phyloP scores from a whole-genome alignment of 2,113 vertebrate genomes.

The Antidorcas marsupialis region DNA sequence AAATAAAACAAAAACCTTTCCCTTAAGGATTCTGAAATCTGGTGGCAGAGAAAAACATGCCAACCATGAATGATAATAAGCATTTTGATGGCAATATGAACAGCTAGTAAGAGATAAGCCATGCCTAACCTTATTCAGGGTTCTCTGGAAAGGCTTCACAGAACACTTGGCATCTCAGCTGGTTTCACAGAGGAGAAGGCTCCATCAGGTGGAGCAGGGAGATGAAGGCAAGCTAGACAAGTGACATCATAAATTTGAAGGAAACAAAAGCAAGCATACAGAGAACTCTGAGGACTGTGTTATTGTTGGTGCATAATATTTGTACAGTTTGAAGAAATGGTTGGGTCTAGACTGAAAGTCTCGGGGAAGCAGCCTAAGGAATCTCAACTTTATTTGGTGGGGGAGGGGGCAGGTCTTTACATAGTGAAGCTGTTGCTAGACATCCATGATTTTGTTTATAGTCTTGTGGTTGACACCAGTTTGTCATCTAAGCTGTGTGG shows the following conservation, averaged over 20 bases:
- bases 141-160: background rate
- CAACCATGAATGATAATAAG: background rate
- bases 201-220: background rate
- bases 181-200: background rate
- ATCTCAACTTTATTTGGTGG: background rate
- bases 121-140: background rate
- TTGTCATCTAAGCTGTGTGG: slow-evolving; percentile 22
- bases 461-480: background rate
- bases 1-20: background rate
- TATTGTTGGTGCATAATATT: background rate
- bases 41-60: background rate
- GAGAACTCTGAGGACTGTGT: background rate
- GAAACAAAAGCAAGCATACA: background rate
- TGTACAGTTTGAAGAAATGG: background rate
- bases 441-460: background rate
- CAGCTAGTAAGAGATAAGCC: background rate
- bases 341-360: background rate
- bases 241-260: background rate
- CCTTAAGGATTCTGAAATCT: background rate
- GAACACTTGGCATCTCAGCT: background rate
- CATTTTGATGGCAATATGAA: background rate
- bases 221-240: background rate
- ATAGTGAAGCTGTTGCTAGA: background rate
- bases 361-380: background rate
- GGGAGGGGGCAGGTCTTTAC: background rate